Evolutionary conservation across 1,140 invertebrate genomes (phyloP).

Genomic region (Agrilus planipennis): DNA sequence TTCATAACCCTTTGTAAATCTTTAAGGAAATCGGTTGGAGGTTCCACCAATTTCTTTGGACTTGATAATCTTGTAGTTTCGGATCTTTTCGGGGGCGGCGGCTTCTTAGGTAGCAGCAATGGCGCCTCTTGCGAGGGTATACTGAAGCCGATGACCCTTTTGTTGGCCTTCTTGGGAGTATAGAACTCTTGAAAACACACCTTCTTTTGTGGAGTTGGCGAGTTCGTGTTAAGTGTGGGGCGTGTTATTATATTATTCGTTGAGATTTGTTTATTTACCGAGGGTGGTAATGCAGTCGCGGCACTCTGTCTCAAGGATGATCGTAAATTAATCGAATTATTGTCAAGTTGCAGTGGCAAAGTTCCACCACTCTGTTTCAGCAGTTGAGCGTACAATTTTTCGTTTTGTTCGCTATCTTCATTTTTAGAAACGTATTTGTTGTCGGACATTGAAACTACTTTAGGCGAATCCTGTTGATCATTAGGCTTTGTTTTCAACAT

Average conservation of each 20-base stretch:
- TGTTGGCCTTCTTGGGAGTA: conserved; percentile 38
- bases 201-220: conserved; percentile 37
- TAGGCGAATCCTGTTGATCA: too few species aligned
- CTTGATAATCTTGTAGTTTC: conserved; percentile 56
- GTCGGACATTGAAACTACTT: too few species aligned
- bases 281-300: neutral
- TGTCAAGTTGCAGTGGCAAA: too few species aligned
- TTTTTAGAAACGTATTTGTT: too few species aligned
- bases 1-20: conserved; percentile 84
- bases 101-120: conserved; percentile 39
- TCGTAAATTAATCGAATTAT: conserved; percentile 23
- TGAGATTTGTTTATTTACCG: conserved; percentile 23
- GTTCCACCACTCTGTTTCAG: too few species aligned
- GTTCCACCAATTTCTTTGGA: conserved; percentile 65
- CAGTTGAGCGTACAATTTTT: too few species aligned
- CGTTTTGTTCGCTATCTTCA: too few species aligned
- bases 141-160: conserved; percentile 45
- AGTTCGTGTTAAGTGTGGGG: too few species aligned
- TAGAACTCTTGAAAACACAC: conserved; percentile 39
- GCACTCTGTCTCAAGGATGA: conserved; percentile 28
- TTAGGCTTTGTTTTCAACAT: too few species aligned
- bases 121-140: conserved; percentile 39
- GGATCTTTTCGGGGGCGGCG: conserved; percentile 56
- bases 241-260: conserved; percentile 26
- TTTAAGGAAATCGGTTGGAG: conserved; percentile 71